Conservation (phyloP, 2,888 invertebrate genomes). For the Galerucella nymphaeae region DNA sequence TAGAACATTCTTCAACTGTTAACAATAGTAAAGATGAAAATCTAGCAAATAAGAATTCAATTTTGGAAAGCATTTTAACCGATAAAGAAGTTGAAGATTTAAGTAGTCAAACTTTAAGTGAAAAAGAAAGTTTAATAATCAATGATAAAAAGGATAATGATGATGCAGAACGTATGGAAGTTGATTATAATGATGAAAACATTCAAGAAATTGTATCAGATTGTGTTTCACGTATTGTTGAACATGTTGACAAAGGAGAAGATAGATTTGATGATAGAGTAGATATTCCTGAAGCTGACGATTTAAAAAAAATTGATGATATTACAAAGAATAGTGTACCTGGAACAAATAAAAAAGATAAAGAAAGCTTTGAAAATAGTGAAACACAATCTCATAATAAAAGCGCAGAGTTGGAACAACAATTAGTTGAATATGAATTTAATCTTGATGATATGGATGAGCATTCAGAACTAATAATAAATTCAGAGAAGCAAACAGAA, state of each 20-base stretch:
- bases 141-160: constrained; percentile 9
- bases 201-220: background rate
- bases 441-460: constrained; percentile 52
- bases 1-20: background rate
- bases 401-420: background rate
- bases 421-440: constrained; percentile 46
- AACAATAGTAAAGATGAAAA: background rate
- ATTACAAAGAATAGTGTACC: background rate
- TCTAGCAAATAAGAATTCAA: background rate
- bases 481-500: background rate
- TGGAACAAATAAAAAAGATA: constrained; percentile 16
- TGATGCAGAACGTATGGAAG: background rate
- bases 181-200: background rate
- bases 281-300: background rate
- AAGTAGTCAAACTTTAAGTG: background rate
- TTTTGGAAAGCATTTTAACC: constrained; percentile 21
- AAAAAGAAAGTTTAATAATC: background rate
- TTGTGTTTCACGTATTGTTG: background rate
- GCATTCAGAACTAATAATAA: constrained; percentile 23
- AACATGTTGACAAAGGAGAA: background rate
- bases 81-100: background rate
- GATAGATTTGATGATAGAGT: background rate
- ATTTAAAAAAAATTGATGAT: background rate
- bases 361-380: constrained; percentile 23
- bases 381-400: constrained; percentile 3